phyloP scores from a whole-genome alignment of 2,888 invertebrate species.

The Drosophila peninsularis region DNA sequence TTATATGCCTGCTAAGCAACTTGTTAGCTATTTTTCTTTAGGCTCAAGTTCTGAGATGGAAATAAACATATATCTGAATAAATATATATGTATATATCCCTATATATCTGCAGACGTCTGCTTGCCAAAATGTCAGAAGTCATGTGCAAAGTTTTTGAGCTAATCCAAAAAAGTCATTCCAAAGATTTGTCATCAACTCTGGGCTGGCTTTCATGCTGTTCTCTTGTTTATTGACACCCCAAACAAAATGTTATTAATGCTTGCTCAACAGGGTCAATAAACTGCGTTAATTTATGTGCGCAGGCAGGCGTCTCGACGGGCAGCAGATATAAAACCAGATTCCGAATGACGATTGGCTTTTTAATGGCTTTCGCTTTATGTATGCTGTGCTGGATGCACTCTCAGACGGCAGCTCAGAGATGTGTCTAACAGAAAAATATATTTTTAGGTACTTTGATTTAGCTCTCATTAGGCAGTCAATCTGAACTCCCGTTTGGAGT shows the following conservation, averaged over 20 bases:
- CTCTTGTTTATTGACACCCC: constrained; percentile 45
- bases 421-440: too few relatives aligned
- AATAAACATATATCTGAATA: not conserved
- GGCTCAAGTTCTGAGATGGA: not conserved
- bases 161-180: constrained; percentile 48
- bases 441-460: not conserved
- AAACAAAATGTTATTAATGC: constrained; percentile 47
- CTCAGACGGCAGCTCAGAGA: too few relatives aligned
- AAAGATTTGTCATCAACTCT: constrained; percentile 26
- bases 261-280: constrained; percentile 36
- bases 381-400: constrained; percentile 30
- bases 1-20: not conserved
- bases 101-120: not conserved
- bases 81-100: not conserved
- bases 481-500: too few relatives aligned
- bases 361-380: constrained; percentile 42
- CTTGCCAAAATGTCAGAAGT: constrained; percentile 25
- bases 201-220: constrained; percentile 2
- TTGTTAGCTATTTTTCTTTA: not conserved
- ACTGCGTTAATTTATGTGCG: constrained; percentile 56
- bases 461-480: not conserved
- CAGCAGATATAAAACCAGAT: constrained; percentile 6
- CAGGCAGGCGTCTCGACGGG: constrained; percentile 3
- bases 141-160: constrained; percentile 32
- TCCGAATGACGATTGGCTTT: constrained; percentile 16